Base-by-base conservation (phyloP, 1,140 invertebrate genomes). In the Bombus picipes region DNA sequence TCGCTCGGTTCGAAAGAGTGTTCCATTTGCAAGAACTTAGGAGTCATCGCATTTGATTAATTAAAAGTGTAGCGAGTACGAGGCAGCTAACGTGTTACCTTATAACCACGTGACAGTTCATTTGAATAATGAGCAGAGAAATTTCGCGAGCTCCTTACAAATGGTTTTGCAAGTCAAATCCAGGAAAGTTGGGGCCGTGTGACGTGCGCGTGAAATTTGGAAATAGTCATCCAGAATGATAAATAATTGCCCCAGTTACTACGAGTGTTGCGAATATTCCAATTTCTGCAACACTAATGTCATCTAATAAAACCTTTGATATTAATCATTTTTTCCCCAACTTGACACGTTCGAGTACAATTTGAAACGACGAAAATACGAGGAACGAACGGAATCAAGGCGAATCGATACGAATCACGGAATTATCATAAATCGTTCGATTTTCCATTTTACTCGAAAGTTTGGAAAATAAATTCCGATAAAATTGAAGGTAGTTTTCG, bases 71-170 rank as follows among this genome's bases (percentile, higher is more conserved):
- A 22, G 41, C 72, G n/a, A 18, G 28, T 34, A 25, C 41, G 41
- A 47, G 41, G 41, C 1, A 18, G 41, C 10, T 43, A 32, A 47
- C 39, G 10, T n/a, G 39, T 72, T 72, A 32, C 72, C 41, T 74
- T 22, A 47, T 74, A 47, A n/a, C 28, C n/a, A 5, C 41, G 41
- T 25, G 73, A 53, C 73, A 53, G 32, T 34, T 75, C 43, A 34
- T 75, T 75, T 57, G 43, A 75, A 75, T 53, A 75, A 75, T 75
- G 43, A 34, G 32, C 73, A 34, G 15, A 28, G 43, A 53, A 47
- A 53, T 75, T 75, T 43, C 73, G n/a, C 9, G 22, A 74, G 22
- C 41, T 74, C n/a, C 73, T 74, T 74, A 74, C 73, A 53, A 47
- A 75, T 57, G 32, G 43, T 73, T 73, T 43, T 47, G 39, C 72